Evolutionary conservation across 2,888 invertebrate species (phyloP), one percentile per base, ranked within the genome.

Genomic region (Herminia tarsipennalis): DNA sequence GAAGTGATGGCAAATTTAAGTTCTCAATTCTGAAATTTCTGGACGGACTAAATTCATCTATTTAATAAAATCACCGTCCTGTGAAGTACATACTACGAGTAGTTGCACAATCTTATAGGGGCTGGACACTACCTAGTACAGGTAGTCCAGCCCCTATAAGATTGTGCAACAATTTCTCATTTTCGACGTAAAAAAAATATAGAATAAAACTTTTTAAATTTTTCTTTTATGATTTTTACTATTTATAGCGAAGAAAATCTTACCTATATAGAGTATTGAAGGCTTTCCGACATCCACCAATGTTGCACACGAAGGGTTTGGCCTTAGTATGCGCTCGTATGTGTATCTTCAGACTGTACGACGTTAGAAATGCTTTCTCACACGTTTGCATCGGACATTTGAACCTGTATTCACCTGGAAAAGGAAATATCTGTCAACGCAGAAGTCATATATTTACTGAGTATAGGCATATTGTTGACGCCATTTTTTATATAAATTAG

Each of bases 261-360:
- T 68, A 95, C 94, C 97, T 95, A 92, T 98, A 98, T 39, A 98
- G 92, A 41, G 98, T 98, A 81, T 98, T 98, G 89, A 98, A 98
- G 30, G 98, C 97, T 88, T 98, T 98, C 70, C 95, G 95, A 90
- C 98, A 98, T 46, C 95, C 96, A 45, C 92, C 92, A 47, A 95
- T 94, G 57, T 93, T 94, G 86, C 98, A 98, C 71, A 95, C 95
- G 79, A 98, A 98, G 0, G 98, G 98, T 92, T 98, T 98, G 48
- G 94, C 93, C 88, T 98, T 97, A 0, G 98, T 98, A 83, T 98
- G 98, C 24, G 98, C 98, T 57, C 98, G 93, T 55, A 97, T 95
- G 83, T 98, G 98, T 69, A 98, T 98, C 92, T 98, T 98, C 57
- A 98, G 89, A 88, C 98, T 98, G 89, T 98, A 98, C 17, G 98